A percentile compares a stretch with the other conserved stretches of the same genome.
Conservation (phyloP, 2,797 vertebrate species). For the Spondyliosoma cantharus region DNA sequence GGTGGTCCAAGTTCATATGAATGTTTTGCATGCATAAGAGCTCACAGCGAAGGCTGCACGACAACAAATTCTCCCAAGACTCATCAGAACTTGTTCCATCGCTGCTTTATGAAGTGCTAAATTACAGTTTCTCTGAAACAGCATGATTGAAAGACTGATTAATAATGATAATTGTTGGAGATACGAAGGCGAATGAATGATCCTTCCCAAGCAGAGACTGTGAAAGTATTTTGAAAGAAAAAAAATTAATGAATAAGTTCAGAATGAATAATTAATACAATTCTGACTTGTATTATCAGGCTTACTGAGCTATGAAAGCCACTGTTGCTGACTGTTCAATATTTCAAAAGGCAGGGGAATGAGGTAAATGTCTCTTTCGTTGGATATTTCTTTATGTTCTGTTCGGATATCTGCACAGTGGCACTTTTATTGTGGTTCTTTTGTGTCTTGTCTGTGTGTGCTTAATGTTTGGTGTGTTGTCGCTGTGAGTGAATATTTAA, state of each 20-base stretch:
- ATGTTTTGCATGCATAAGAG: slow-evolving; percentile 66
- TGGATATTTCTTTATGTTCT: slow-evolving; percentile 30
- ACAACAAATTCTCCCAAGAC: slow-evolving; percentile 29
- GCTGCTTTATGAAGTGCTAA: slow-evolving; percentile 59
- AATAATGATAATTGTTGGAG: slow-evolving; percentile 42
- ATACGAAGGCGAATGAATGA: slow-evolving; percentile 30
- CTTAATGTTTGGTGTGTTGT: slow-evolving; percentile 73
- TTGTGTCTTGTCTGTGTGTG: slow-evolving; percentile 63
- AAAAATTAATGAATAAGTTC: slow-evolving; percentile 53
- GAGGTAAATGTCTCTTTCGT: slow-evolving; percentile 57
- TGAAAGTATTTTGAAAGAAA: slow-evolving; percentile 29
- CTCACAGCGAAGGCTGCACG: slow-evolving; percentile 18
- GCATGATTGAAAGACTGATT: slow-evolving; percentile 43
- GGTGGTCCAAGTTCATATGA: slow-evolving; percentile 71
- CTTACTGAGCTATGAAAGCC: slow-evolving; percentile 52
- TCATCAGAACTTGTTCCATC: slow-evolving; percentile 34
- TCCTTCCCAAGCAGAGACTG: slow-evolving; percentile 25
- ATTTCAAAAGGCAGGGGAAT: slow-evolving; percentile 66
- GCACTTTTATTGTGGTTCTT: slow-evolving; percentile 64
- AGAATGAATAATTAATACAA: slow-evolving; percentile 71
- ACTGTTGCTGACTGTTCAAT: slow-evolving; percentile 64
- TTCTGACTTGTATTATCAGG: slow-evolving; percentile 57
- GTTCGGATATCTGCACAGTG: slow-evolving; percentile 54
- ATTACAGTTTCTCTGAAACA: slow-evolving; percentile 54
- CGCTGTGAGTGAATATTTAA: slow-evolving; percentile 81